A percentile compares a stretch with the other conserved stretches of the same genome.
Conservation (phyloP, 1,140 invertebrate genomes). For the Ruditapes philippinarum region DNA sequence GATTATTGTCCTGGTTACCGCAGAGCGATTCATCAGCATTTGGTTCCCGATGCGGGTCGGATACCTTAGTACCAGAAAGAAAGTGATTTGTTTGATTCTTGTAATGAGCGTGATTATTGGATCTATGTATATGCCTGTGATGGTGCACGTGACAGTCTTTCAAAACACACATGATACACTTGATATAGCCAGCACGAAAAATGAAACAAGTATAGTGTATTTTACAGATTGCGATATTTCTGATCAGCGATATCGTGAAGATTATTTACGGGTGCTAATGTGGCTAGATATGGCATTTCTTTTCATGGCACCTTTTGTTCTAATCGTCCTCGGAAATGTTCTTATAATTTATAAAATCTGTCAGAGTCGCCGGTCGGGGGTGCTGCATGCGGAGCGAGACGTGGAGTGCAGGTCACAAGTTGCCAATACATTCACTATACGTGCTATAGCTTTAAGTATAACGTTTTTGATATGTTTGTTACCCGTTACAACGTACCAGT, state of each 20-base stretch:
- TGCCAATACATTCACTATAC: slow-evolving; percentile 50
- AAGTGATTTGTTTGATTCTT: not conserved
- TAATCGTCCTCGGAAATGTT: slow-evolving; percentile 45
- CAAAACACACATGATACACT: not conserved
- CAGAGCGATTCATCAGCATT: slow-evolving; percentile 56
- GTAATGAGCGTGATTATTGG: slow-evolving; percentile 19
- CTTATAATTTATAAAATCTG: slow-evolving; percentile 55
- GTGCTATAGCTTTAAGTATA: slow-evolving; percentile 52
- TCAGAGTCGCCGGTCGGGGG: slow-evolving; percentile 12
- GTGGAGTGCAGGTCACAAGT: slow-evolving; percentile 10
- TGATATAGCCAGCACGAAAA: not conserved
- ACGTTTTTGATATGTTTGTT: slow-evolving; percentile 36
- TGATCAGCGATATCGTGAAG: not conserved
- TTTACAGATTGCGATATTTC: not conserved
- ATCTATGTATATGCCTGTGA: slow-evolving; percentile 21
- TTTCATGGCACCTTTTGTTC: slow-evolving; percentile 31
- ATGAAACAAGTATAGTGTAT: not conserved
- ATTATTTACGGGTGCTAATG: slow-evolving; percentile 39
- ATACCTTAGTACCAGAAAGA: slow-evolving; percentile 29
- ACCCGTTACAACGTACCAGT: slow-evolving; percentile 19
- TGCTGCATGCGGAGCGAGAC: not conserved
- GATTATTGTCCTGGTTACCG: slow-evolving; percentile 53
- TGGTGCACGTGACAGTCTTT: not conserved
- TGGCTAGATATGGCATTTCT: slow-evolving; percentile 40
- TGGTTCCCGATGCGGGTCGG: slow-evolving; percentile 58